Evolutionary conservation across 2,113 vertebrate species (phyloP).

Genomic region (Carlito syrichta): DNA sequence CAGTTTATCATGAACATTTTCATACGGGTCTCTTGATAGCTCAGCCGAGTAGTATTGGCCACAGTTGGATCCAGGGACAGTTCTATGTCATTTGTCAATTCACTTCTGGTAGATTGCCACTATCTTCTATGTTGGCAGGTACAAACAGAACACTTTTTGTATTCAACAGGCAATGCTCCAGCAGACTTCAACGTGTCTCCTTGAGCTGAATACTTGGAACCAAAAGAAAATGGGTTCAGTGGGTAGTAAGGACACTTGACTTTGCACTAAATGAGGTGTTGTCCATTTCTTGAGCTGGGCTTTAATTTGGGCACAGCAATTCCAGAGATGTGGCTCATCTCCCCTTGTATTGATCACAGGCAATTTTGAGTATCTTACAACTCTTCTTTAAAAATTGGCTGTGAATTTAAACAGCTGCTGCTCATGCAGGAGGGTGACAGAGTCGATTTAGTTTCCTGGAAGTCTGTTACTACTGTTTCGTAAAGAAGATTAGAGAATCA

Average conservation of each 20-base stretch:
- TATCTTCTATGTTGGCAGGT: not conserved
- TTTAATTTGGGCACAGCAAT: constrained; percentile 25
- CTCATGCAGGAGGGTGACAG: constrained; percentile 39
- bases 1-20: not conserved
- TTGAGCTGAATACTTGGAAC: not conserved
- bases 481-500: constrained; percentile 39
- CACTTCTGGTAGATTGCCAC: not conserved
- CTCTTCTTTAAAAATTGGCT: constrained; percentile 60
- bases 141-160: not conserved
- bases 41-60: not conserved
- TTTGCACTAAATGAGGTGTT: constrained; percentile 55
- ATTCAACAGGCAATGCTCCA: not conserved
- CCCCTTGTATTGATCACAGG: constrained; percentile 51
- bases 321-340: constrained; percentile 58
- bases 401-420: constrained; percentile 73
- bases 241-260: not conserved
- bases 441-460: constrained; percentile 49
- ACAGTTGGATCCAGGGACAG: not conserved
- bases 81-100: not conserved
- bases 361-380: constrained; percentile 53
- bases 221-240: constrained; percentile 41
- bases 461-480: not conserved
- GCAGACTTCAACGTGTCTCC: not conserved
- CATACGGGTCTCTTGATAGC: not conserved
- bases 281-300: not conserved